Percentiles rank a stretch among this genome's conserved stretches.
phyloP scores from a whole-genome alignment of 2,113 vertebrate species.

The Oncorhynchus nerka region DNA sequence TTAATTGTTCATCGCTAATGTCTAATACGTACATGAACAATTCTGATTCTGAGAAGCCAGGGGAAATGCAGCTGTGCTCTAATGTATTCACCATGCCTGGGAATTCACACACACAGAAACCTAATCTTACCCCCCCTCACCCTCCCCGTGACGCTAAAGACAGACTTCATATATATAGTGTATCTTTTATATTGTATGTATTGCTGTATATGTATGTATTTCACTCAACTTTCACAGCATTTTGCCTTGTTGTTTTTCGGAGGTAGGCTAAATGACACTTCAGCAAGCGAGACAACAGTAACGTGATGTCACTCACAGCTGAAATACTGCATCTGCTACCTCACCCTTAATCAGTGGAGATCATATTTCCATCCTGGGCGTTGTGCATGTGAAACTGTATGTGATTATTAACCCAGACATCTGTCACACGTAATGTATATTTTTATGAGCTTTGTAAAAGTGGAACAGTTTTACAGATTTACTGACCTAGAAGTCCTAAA shows the following conservation, averaged over 20 bases:
- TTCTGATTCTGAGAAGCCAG: neutral
- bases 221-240: no score
- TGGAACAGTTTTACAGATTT: slow-evolving; percentile 25
- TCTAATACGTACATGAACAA: no score
- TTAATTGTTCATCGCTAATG: neutral
- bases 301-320: neutral
- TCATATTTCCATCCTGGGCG: neutral
- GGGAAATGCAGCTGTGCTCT: neutral
- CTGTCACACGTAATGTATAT: slow-evolving; percentile 16
- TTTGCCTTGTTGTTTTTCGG: neutral
- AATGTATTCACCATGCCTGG: neutral
- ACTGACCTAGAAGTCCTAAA: slow-evolving; percentile 27
- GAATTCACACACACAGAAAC: neutral
- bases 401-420: slow-evolving; percentile 18
- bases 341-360: neutral
- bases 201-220: no score
- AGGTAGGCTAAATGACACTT: neutral
- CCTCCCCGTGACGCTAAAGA: neutral
- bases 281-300: neutral
- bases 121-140: neutral
- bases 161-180: neutral
- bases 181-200: no score
- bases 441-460: slow-evolving; percentile 1
- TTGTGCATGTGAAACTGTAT: slow-evolving; percentile 19
- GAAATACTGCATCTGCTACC: neutral